Evolutionary conservation across 2,113 vertebrate species (phyloP).

Genomic region (Pardalotus punctatus): DNA sequence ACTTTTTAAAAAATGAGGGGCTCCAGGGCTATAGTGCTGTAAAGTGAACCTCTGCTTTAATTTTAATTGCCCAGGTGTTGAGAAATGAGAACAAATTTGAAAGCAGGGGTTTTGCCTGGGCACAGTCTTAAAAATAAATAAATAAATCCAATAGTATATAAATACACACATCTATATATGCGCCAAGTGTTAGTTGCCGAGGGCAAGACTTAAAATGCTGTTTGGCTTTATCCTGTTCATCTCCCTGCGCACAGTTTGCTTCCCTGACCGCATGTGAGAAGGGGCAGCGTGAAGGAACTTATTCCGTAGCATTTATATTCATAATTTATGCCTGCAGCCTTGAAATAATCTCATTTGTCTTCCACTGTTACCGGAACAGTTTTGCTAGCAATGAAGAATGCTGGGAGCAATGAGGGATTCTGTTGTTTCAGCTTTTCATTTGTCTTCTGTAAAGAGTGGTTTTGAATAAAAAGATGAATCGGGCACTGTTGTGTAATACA

Average conservation of each 20-base stretch:
- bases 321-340: slow-evolving; percentile 44
- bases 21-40: neutral
- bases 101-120: neutral
- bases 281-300: neutral
- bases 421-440: slow-evolving; percentile 50
- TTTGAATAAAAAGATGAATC: slow-evolving; percentile 39
- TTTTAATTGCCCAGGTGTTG: neutral
- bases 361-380: neutral
- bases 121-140: neutral
- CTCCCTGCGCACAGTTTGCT: neutral
- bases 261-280: neutral
- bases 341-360: slow-evolving; percentile 57
- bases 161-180: neutral
- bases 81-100: neutral
- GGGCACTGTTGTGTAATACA: neutral
- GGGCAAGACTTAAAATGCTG: neutral
- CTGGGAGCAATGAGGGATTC: slow-evolving; percentile 35
- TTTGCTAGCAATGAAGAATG: slow-evolving; percentile 11
- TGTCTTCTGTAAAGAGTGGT: slow-evolving; percentile 23
- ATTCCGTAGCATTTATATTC: neutral
- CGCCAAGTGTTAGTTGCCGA: neutral
- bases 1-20: slow-evolving; percentile 22
- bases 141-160: neutral
- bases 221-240: neutral
- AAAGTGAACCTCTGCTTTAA: neutral